Evolutionary conservation across 1,140 invertebrate genomes (phyloP).

Genomic region (Calliphora vicina): DNA sequence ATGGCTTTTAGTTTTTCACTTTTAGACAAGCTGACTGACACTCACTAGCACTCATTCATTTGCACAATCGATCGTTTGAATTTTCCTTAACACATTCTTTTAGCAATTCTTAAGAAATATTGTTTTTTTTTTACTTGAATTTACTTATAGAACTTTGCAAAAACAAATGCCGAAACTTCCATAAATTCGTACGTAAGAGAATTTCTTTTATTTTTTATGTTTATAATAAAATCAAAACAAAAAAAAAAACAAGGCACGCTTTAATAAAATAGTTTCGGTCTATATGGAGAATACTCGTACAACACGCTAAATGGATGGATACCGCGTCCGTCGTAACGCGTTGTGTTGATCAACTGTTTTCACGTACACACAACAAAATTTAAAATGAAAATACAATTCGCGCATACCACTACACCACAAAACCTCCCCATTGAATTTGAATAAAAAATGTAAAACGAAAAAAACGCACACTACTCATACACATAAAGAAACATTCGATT

Average conservation of each 20-base stretch:
- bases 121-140: not conserved
- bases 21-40: not conserved
- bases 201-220: constrained; percentile 6
- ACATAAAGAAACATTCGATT: not conserved
- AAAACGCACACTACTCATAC: not conserved
- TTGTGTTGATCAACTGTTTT: constrained; percentile 20
- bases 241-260: constrained; percentile 13
- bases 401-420: constrained; percentile 7
- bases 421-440: constrained; percentile 1
- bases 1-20: not conserved
- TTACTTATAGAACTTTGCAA: constrained; percentile 4
- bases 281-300: not conserved
- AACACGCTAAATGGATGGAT: not conserved
- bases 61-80: not conserved
- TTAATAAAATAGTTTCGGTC: constrained; percentile 14
- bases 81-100: not conserved
- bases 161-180: constrained; percentile 1
- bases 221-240: not conserved
- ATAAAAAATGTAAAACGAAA: not conserved
- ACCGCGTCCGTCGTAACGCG: constrained; percentile 27
- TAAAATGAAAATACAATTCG: constrained; percentile 14
- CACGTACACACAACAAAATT: constrained; percentile 24
- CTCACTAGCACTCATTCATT: not conserved
- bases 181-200: not conserved
- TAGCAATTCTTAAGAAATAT: not conserved